Percentiles rank a stretch among this genome's conserved stretches.
These are phyloP conservation scores for Palythoa grandiflora DNA, from an alignment of 92 coral and sea anemone genomes.

Conservation along the genomic window DNA sequence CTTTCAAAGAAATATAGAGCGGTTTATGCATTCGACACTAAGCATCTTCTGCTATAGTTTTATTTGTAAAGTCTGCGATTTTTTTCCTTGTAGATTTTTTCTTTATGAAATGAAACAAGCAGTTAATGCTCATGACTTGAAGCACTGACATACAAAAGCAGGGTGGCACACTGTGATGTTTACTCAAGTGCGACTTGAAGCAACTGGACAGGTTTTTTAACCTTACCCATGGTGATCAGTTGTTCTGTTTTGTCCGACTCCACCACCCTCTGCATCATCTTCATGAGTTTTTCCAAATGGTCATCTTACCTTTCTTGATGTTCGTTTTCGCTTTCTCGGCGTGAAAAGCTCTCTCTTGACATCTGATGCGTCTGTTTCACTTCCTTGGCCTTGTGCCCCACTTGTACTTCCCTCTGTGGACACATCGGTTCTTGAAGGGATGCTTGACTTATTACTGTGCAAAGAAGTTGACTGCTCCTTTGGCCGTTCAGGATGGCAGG, in stretches of 20 bases:
- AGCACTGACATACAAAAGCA: too few species aligned
- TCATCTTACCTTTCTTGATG: not conserved
- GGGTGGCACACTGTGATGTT: too few species aligned
- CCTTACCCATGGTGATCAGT: not conserved
- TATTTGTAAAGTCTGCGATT: not conserved
- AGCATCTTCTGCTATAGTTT: not conserved
- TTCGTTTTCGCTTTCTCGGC: not conserved
- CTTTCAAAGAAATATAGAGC: too few species aligned
- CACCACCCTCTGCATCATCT: conserved; percentile 8
- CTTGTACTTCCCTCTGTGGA: not conserved
- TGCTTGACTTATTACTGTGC: not conserved
- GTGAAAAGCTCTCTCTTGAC: not conserved
- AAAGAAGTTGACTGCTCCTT: not conserved
- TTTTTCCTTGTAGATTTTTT: not conserved
- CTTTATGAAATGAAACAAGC: not conserved
- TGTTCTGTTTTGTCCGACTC: not conserved
- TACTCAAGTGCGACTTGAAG: too few species aligned
- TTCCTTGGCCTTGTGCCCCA: not conserved
- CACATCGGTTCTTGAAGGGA: not conserved
- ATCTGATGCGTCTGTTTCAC: not conserved
- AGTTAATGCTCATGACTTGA: not conserved
- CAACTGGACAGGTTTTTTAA: too few species aligned
- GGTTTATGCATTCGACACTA: not conserved
- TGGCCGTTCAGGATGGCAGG: not conserved
- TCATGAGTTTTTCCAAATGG: not conserved